Evolutionary conservation across 2,888 invertebrate genomes (phyloP).

Genomic region (Aproaerema taeniolella): DNA sequence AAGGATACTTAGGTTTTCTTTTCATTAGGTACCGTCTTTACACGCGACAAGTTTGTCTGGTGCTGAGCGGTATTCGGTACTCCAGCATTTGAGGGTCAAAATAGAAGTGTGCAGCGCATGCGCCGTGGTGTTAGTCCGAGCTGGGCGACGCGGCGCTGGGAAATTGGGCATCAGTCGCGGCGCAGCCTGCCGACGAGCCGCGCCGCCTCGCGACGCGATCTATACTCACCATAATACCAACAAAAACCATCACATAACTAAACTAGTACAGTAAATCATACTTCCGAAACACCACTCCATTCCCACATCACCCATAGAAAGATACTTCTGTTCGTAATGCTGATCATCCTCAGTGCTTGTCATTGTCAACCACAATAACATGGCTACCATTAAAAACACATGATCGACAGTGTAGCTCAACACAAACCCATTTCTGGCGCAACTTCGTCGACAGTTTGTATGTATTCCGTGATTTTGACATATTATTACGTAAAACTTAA

Average conservation of each 20-base stretch:
- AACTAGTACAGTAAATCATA: constrained; percentile 13
- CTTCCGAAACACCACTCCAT: constrained; percentile 10
- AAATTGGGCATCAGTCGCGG: constrained; percentile 63
- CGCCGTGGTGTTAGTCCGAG: constrained; percentile 34
- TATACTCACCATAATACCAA: constrained; percentile 36
- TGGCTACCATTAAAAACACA: constrained; percentile 56
- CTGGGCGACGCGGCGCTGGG: constrained; percentile 27
- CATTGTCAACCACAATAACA: constrained; percentile 41
- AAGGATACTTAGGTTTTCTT: no score
- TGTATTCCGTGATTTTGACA: constrained; percentile 29
- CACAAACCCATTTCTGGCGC: constrained; percentile 39
- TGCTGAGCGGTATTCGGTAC: constrained; percentile 23
- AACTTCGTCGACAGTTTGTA: constrained; percentile 20
- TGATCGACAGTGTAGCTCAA: constrained; percentile 42
- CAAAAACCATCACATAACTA: constrained; percentile 25
- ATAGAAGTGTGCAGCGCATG: constrained; percentile 52
- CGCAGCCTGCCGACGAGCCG: constrained; percentile 61
- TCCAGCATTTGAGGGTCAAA: constrained; percentile 48
- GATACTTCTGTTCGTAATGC: constrained; percentile 34
- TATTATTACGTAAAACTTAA: constrained; percentile 58
- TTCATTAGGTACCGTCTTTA: no score
- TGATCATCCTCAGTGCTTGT: constrained; percentile 19
- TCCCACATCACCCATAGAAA: background rate
- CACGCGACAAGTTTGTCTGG: constrained; percentile 34
- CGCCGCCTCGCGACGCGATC: constrained; percentile 51